A percentile compares a stretch with the other conserved stretches of the same genome.
phyloP scores from a whole-genome alignment of 2,797 vertebrate species.

The Myotis vivesi region DNA sequence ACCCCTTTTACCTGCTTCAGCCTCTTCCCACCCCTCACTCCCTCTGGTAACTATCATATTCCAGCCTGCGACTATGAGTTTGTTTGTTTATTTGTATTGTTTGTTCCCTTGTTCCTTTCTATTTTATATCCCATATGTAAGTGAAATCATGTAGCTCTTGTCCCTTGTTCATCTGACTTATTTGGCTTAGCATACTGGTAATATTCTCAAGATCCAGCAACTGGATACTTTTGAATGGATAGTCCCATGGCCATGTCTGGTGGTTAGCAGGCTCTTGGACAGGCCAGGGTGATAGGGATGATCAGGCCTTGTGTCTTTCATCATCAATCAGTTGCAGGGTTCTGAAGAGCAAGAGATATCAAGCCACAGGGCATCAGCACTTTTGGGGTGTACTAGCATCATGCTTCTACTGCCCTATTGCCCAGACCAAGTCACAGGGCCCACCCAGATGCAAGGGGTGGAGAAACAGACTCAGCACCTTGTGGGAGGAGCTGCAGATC shows the following conservation, averaged over 20 bases:
- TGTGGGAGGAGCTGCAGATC: background rate
- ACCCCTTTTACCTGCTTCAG: background rate
- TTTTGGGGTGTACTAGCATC: background rate
- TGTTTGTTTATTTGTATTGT: background rate
- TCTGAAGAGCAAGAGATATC: background rate
- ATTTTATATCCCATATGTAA: background rate
- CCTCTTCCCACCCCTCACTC: background rate
- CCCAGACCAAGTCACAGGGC: background rate
- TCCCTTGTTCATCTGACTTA: background rate
- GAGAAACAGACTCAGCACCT: background rate
- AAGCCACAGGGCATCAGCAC: accelerated
- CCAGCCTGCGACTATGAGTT: background rate
- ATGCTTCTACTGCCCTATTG: background rate
- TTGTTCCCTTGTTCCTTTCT: background rate
- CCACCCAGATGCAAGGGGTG: background rate
- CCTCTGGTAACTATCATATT: background rate
- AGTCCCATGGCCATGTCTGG: background rate
- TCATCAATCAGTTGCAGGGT: background rate
- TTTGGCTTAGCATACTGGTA: background rate
- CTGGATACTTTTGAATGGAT: background rate
- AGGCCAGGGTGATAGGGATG: background rate
- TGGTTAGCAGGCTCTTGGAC: background rate
- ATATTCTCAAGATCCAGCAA: background rate
- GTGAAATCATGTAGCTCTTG: background rate
- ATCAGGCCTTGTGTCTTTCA: background rate